A percentile compares a stretch with the other conserved stretches of the same genome.
phyloP scores from a whole-genome alignment of 2,797 vertebrate species.

The Leucoraja ocellata region DNA sequence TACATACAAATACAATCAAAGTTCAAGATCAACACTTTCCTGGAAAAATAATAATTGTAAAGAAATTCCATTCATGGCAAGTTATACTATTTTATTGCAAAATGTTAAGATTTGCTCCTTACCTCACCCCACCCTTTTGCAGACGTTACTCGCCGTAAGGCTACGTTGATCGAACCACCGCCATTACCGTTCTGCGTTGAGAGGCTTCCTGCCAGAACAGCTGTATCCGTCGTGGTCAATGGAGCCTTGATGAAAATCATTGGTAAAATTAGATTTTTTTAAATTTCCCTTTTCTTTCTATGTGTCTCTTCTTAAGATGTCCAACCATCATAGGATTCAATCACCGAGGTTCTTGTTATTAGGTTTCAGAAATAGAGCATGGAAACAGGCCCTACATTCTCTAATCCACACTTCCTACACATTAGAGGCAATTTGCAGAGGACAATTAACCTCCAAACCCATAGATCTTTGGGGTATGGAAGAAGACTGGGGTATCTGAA shows the following conservation, averaged over 20 bases:
- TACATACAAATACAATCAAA: neutral
- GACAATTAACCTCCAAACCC: too few relatives aligned
- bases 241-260: conserved; percentile 68
- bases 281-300: neutral
- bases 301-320: neutral
- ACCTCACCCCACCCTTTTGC: conserved; percentile 97
- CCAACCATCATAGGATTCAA: neutral
- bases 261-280: neutral
- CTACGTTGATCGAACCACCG: conserved; percentile 83
- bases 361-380: too few relatives aligned
- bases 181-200: conserved; percentile 98
- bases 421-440: too few relatives aligned
- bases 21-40: neutral
- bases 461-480: too few relatives aligned
- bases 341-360: neutral
- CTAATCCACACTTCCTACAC: too few relatives aligned
- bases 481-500: too few relatives aligned
- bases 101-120: conserved; percentile 40
- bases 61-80: neutral
- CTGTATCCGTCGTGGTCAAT: conserved; percentile 83
- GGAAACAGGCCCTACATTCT: too few relatives aligned
- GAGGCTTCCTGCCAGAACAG: conserved; percentile 88
- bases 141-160: conserved; percentile 82
- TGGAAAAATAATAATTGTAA: neutral
- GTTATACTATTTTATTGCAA: neutral